Base-by-base conservation (phyloP, 2,888 invertebrate genomes). In the Chloroclystis v-ata region DNA sequence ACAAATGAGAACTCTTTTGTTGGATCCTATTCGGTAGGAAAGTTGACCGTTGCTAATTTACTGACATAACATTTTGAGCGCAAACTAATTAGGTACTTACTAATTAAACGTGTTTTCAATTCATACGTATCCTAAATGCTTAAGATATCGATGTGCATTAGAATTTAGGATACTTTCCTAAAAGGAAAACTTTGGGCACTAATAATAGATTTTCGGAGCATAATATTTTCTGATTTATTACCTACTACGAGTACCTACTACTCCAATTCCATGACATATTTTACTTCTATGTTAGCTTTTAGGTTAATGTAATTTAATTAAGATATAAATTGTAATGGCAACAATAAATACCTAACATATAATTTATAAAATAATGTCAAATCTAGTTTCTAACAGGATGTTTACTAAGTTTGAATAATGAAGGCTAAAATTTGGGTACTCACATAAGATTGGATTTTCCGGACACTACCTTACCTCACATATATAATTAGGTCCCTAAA, bases 1-100 rank as follows among this genome's bases (percentile, higher is more conserved):
- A 65, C 50, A 53, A 60, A 69, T 60, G 59, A 63, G 56, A 48
- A 45, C 58, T 60, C 63, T 64, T 61, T 59, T 49, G 43, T 53
- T 42, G 24, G 30, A 41, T 14, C 32, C 41, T 20, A 28, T 39
- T 35, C 14, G 20, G 47, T 47, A 43, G 41, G 56, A 57, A 57
- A 57, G 55, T 55, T 43, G 47, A 48, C 48, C 54, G 28, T 49
- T 28, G 33, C 46, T 53, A 54, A 54, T 49, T 44, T 37, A 25
- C 33, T 47, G 47, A 41, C 43, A 38, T 44, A 47, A 43, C 44
- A 41, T 47, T 43, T 37, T 37, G 25, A 40, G 41, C 43, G 47
- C 32, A 29, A 41, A 2, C 24, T 32, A 43, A 41, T 44, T 25
- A 28, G 37, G 32, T 10, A 35, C 35, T 35, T 35, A 35, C 35